Evolutionary conservation across 2,888 invertebrate genomes (phyloP).

Genomic region (Trissolcus brochymenae): DNA sequence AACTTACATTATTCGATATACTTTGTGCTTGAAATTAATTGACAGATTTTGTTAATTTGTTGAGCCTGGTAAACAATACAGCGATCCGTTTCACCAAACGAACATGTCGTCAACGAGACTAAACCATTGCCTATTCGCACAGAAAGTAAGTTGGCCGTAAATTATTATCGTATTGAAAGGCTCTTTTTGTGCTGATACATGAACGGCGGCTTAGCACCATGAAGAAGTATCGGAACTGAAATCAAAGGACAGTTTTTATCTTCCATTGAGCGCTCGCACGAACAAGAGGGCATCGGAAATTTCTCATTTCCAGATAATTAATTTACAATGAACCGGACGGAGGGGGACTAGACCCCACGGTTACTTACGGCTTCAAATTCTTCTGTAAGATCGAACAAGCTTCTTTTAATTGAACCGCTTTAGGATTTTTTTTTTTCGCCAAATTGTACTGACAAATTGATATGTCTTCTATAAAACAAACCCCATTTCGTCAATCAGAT

Average conservation of each 20-base stretch:
- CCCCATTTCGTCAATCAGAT: too few species aligned
- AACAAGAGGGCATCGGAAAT: conserved; percentile 73
- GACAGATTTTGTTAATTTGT: too few species aligned
- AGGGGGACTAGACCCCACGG: conserved; percentile 69
- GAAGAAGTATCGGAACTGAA: conserved; percentile 57
- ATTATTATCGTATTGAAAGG: conserved; percentile 53
- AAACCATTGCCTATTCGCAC: conserved; percentile 29
- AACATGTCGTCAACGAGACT: conserved; percentile 28
- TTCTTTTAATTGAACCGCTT: conserved; percentile 49
- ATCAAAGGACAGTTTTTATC: conserved; percentile 74
- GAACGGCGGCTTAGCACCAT: conserved; percentile 46
- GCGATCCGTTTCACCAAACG: neutral
- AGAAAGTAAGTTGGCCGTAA: conserved; percentile 47
- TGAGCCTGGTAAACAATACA: too few species aligned
- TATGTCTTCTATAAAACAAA: neutral
- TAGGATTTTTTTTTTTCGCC: conserved; percentile 26
- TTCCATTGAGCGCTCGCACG: conserved; percentile 66
- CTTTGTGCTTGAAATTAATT: too few species aligned
- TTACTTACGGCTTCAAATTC: conserved; percentile 68
- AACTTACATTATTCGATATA: too few species aligned
- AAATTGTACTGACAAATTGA: conserved; percentile 1
- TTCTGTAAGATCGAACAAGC: conserved; percentile 44
- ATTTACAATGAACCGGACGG: conserved; percentile 76
- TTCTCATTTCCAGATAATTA: conserved; percentile 77
- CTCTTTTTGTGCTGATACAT: conserved; percentile 52